Evolutionary conservation across 2,113 vertebrate species (phyloP), one percentile per base, ranked within the genome.

Genomic region (Syngnathus floridae): DNA sequence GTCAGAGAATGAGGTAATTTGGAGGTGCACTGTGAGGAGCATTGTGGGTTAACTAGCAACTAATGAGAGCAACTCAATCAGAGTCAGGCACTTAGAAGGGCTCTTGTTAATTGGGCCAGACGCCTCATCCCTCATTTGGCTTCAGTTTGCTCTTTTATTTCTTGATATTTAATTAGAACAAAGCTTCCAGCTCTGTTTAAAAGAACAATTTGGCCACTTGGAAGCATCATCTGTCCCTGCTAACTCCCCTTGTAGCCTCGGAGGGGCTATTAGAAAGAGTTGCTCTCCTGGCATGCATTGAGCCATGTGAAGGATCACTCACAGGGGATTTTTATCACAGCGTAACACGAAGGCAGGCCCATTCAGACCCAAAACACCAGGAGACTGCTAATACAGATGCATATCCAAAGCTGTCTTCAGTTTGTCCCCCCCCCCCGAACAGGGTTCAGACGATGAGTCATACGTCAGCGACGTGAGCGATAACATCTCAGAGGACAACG

Each of bases 401-500:
- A 31, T 70, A 51, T 9, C 54, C 58, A 21, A 64, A 43, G 38
- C 26, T 19, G 57, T 45, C 46, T 66, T 31, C 63, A 26, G 9
- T 46, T 65, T 21, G 57, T 66, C n/a, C n/a, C n/a, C n/a, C 85
- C 56, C 63, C 64, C 65, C 63, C 73, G 67, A 43, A 19, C 83
- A 99, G 96, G 95, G 93, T 82, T 99, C 97, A 78, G 97, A 98
- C 78, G 97, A 99, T 81, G 97, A 99, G 87, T 99, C 96, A 81
- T 99, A 98, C 71, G 93, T 98, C 90, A 99, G 97, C 68, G 97
- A 99, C 84, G 97, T 98, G 91, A 99, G 97, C 76, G 97, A 99
- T 89, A 99, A 99, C 79, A 95, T 98, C 91, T 99, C 97, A 14
- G 97, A 99, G 88, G 96, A 99, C 92, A 99, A 98, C 82, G 96